Conservation (phyloP, 2,888 invertebrate genomes). For the Drosophila basisetae region DNA sequence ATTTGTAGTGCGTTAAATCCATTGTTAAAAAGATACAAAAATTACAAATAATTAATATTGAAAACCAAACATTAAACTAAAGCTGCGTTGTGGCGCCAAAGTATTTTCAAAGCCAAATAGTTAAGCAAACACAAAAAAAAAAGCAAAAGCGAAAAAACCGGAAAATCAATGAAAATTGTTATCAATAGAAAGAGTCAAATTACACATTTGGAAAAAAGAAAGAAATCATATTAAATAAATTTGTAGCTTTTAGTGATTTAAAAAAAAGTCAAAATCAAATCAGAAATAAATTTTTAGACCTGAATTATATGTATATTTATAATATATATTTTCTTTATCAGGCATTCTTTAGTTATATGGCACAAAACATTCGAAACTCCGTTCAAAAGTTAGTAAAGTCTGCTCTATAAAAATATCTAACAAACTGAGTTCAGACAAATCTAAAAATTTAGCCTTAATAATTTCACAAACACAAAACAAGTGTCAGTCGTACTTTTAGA, state of each 20-base stretch:
- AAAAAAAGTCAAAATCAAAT: background rate
- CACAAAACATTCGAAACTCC: slow-evolving; percentile 74
- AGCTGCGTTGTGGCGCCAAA: slow-evolving; percentile 74
- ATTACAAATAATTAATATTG: slow-evolving; percentile 9
- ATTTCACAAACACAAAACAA: slow-evolving; percentile 8
- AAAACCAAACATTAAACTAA: slow-evolving; percentile 47
- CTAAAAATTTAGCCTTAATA: slow-evolving; percentile 22
- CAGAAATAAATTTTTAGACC: background rate
- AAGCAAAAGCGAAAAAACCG: slow-evolving; percentile 1
- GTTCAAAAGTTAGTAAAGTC: slow-evolving; percentile 37
- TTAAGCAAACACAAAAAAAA: slow-evolving; percentile 62
- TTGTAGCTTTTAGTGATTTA: slow-evolving; percentile 37
- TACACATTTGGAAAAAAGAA: slow-evolving; percentile 37
- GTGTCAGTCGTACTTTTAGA: slow-evolving; percentile 17
- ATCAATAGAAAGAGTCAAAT: slow-evolving; percentile 25
- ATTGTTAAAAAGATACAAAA: slow-evolving; percentile 33
- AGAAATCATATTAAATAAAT: slow-evolving; percentile 46
- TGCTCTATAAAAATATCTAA: slow-evolving; percentile 2
- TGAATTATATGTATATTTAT: slow-evolving; percentile 4
- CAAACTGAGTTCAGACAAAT: background rate
- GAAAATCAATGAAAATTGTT: slow-evolving; percentile 23
- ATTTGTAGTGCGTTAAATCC: slow-evolving; percentile 49
- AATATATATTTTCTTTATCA: slow-evolving; percentile 24
- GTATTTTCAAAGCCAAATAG: slow-evolving; percentile 83
- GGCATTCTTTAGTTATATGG: slow-evolving; percentile 32